These are phyloP conservation scores for Drosophila prostipennis DNA, from an alignment of 2,888 invertebrate species.

Conservation along the genomic window DNA sequence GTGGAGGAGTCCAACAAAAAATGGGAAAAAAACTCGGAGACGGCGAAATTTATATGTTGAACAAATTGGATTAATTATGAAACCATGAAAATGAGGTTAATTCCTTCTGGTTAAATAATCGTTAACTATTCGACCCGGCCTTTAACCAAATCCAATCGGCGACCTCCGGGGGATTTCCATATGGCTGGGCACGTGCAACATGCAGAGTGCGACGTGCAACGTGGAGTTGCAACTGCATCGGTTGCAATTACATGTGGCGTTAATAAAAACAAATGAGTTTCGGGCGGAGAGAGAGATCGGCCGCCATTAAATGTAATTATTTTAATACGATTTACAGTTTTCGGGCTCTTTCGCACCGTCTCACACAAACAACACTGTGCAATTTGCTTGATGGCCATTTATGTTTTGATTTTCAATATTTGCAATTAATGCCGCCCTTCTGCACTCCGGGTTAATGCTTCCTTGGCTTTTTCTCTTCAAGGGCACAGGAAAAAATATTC, in stretches of 20 bases:
- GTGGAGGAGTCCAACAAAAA: conserved; percentile 15
- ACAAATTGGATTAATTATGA: conserved; percentile 80
- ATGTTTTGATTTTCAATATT: conserved; percentile 64
- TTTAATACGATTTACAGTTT: conserved; percentile 73
- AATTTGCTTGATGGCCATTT: conserved; percentile 53
- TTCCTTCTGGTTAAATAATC: conserved; percentile 70
- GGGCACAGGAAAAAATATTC: background rate
- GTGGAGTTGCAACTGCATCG: conserved; percentile 35
- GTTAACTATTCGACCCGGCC: conserved; percentile 43
- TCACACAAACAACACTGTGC: conserved; percentile 38
- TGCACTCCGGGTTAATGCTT: conserved; percentile 20
- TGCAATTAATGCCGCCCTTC: conserved; percentile 50
- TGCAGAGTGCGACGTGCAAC: conserved; percentile 19
- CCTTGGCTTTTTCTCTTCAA: background rate
- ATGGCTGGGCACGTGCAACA: conserved; percentile 23
- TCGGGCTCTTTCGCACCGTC: background rate
- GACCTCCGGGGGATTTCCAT: conserved; percentile 1
- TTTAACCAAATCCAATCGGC: conserved; percentile 16
- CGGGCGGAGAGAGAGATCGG: conserved; percentile 54
- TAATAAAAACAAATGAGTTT: conserved; percentile 78
- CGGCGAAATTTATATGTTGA: conserved; percentile 56
- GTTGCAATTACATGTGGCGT: conserved; percentile 62
- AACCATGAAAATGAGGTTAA: conserved; percentile 79
- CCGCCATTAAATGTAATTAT: conserved; percentile 77
- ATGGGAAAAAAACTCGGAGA: conserved; percentile 3